phyloP scores from a whole-genome alignment of 2,797 vertebrate species.

The Myotis daubentonii region DNA sequence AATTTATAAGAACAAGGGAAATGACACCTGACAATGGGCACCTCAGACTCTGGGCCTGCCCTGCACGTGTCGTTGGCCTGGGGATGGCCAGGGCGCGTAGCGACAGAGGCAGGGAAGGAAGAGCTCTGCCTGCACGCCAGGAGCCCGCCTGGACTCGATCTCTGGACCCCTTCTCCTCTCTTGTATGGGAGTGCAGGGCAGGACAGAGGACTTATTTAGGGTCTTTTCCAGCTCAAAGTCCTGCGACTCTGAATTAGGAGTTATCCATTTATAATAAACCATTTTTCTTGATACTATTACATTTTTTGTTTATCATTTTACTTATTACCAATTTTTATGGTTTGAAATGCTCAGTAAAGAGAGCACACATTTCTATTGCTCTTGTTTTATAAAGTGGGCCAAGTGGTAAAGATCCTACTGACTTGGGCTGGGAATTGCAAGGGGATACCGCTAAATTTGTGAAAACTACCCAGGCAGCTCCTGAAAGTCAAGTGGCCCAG shows the following conservation, averaged over 20 bases:
- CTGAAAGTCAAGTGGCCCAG: neutral
- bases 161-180: neutral
- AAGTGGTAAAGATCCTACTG: neutral
- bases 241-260: neutral
- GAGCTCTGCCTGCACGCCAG: neutral
- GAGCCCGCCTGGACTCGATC: neutral
- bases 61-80: neutral
- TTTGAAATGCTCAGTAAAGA: neutral
- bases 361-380: neutral
- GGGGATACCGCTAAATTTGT: neutral
- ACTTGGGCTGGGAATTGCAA: neutral
- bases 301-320: neutral
- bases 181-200: accelerated
- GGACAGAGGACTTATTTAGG: neutral
- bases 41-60: neutral
- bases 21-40: neutral
- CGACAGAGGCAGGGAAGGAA: neutral
- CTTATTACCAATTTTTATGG: slow-evolving; percentile 20
- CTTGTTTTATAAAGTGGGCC: slow-evolving; percentile 24
- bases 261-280: neutral
- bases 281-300: slow-evolving; percentile 17
- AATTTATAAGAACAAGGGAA: neutral
- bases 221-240: slow-evolving; percentile 28
- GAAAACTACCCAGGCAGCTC: neutral
- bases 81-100: accelerated